Conservation (phyloP, 2,888 invertebrate genomes). For the Andrena hattorfiana region DNA sequence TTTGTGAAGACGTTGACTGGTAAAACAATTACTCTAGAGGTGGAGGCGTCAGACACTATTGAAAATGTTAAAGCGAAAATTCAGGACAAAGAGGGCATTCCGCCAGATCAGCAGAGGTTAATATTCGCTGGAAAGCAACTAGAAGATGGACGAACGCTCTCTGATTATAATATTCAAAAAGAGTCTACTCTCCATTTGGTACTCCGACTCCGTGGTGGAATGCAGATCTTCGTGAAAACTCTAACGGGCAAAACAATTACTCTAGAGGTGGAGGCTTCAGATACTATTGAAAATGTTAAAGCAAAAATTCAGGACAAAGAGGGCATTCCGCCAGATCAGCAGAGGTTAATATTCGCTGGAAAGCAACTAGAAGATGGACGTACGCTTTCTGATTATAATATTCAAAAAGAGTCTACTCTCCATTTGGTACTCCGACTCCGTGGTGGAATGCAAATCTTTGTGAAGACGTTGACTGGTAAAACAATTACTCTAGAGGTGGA, state of each 20-base stretch:
- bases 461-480: constrained; percentile 73
- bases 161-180: constrained; percentile 76
- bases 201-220: constrained; percentile 72
- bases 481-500: constrained; percentile 75
- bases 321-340: constrained; percentile 74
- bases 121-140: constrained; percentile 77
- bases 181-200: constrained; percentile 76
- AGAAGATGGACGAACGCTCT: constrained; percentile 74
- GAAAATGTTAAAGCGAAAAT: constrained; percentile 77
- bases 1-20: constrained; percentile 68
- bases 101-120: constrained; percentile 76
- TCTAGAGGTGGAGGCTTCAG: constrained; percentile 65
- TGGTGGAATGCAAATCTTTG: constrained; percentile 77
- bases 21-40: constrained; percentile 77
- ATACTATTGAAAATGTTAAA: constrained; percentile 66
- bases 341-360: constrained; percentile 74
- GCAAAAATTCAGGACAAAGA: constrained; percentile 71
- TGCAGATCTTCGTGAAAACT: constrained; percentile 71
- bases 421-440: constrained; percentile 72
- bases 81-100: constrained; percentile 77
- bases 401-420: constrained; percentile 74
- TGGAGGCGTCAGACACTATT: constrained; percentile 75
- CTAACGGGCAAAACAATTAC: constrained; percentile 66
- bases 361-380: constrained; percentile 74
- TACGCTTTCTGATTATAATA: constrained; percentile 74